Evolutionary conservation across 2,797 vertebrate genomes (phyloP).

Genomic region (Ciconia nigra): DNA sequence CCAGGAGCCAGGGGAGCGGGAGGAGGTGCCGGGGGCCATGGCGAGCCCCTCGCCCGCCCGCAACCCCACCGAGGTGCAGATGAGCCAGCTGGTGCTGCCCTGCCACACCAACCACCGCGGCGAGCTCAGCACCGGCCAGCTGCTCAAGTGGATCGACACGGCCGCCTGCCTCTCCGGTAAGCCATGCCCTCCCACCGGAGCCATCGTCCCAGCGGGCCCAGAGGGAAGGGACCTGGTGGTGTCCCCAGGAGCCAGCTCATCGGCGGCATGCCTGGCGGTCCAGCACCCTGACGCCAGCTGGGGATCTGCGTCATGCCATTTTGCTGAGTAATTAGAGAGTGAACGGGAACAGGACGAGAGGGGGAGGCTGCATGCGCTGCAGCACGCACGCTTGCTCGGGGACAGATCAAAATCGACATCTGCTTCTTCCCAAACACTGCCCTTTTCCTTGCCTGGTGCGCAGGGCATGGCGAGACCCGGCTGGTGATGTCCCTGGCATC

Average conservation of each 20-base stretch:
- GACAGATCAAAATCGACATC: background rate
- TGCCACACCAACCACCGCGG: slow-evolving; percentile 91
- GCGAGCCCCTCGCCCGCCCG: slow-evolving; percentile 67
- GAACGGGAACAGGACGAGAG: background rate
- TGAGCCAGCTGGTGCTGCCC: slow-evolving; percentile 95
- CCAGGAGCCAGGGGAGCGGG: background rate
- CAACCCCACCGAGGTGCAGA: slow-evolving; percentile 93
- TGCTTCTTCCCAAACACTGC: background rate
- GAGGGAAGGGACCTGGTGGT: background rate
- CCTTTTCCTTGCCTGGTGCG: background rate
- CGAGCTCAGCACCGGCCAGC: slow-evolving; percentile 89
- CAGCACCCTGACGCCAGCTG: background rate
- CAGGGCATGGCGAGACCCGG: rapidly evolving
- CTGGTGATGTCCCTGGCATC: background rate
- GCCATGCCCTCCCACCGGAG: background rate
- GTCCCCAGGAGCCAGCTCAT: background rate
- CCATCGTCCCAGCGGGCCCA: background rate
- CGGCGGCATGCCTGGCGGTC: background rate
- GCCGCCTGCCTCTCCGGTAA: slow-evolving; percentile 93
- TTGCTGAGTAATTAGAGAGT: slow-evolving; percentile 39
- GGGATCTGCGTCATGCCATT: background rate
- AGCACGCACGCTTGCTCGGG: background rate
- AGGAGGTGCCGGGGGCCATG: slow-evolving; percentile 47
- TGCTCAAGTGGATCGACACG: slow-evolving; percentile 98
- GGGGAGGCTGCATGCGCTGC: background rate